phyloP scores from a whole-genome alignment of 2,797 vertebrate genomes.

The Sebastes trivittatus region DNA sequence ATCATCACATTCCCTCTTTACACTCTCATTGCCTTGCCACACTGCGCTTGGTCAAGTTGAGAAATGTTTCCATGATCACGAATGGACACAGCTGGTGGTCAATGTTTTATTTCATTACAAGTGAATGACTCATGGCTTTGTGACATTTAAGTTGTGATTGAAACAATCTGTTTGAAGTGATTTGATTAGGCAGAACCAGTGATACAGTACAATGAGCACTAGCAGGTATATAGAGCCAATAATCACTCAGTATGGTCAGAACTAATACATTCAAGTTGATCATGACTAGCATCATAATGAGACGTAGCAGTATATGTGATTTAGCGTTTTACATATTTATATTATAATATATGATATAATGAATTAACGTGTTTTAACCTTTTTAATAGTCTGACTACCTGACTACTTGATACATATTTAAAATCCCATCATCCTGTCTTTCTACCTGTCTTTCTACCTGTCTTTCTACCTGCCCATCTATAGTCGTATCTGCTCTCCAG shows the following conservation, averaged over 20 bases:
- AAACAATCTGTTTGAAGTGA: constrained; percentile 1
- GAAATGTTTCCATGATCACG: constrained; percentile 4
- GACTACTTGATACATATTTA: background rate
- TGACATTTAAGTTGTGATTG: constrained; percentile 1
- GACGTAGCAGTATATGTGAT: background rate
- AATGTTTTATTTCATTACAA: background rate
- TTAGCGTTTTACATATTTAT: too few relatives aligned
- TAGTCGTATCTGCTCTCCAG: constrained; percentile 8
- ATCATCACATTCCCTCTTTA: too few relatives aligned
- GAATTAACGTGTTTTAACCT: too few relatives aligned
- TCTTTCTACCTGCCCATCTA: background rate
- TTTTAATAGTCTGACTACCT: background rate
- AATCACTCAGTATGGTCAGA: background rate
- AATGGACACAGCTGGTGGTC: constrained; percentile 3
- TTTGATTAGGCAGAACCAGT: background rate
- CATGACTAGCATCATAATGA: background rate
- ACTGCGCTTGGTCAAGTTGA: background rate
- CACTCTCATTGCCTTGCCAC: background rate
- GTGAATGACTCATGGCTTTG: background rate
- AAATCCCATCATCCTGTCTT: background rate
- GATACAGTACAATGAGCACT: background rate
- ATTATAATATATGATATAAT: too few relatives aligned
- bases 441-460: too few relatives aligned
- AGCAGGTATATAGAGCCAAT: background rate
- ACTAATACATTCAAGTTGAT: background rate